Evolutionary conservation across 2,113 vertebrate genomes (phyloP).

Genomic region (Burhinus oedicnemus): DNA sequence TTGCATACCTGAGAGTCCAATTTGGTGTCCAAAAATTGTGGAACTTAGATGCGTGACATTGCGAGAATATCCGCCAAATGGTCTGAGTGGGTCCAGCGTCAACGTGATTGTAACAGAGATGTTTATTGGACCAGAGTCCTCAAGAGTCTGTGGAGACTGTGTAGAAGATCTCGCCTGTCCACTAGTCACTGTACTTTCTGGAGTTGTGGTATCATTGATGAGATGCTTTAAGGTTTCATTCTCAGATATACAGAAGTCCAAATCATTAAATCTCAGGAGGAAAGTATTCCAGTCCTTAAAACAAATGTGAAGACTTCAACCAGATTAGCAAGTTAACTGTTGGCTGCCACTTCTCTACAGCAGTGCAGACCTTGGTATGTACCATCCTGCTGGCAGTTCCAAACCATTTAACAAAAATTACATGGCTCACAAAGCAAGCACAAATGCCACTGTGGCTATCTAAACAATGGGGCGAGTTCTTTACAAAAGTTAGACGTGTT

Average conservation of each 20-base stretch:
- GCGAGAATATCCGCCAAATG: slow-evolving; percentile 93
- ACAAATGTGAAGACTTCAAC: neutral
- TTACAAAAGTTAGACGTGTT: neutral
- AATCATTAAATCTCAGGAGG: slow-evolving; percentile 91
- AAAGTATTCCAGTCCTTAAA: slow-evolving; percentile 97
- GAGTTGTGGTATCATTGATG: slow-evolving; percentile 89
- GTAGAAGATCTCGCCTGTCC: slow-evolving; percentile 89
- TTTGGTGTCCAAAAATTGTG: slow-evolving; percentile 91
- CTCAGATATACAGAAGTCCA: slow-evolving; percentile 97
- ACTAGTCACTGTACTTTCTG: slow-evolving; percentile 88
- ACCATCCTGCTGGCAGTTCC: neutral
- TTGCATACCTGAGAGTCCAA: slow-evolving; percentile 87
- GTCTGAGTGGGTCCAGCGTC: slow-evolving; percentile 90
- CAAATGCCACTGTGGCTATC: neutral
- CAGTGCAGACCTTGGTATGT: fast-evolving
- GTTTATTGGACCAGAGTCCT: slow-evolving; percentile 91
- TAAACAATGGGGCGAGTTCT: fast-evolving
- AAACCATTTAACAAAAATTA: neutral
- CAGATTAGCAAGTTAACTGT: neutral
- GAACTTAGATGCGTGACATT: slow-evolving; percentile 94
- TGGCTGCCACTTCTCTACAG: neutral
- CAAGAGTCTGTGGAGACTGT: slow-evolving; percentile 84
- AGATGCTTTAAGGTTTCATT: slow-evolving; percentile 97
- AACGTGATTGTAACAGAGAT: slow-evolving; percentile 94
- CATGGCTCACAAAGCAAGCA: neutral